Evolutionary conservation across 2,113 vertebrate genomes (phyloP).

Genomic region (Rhinichthys klamathensis): DNA sequence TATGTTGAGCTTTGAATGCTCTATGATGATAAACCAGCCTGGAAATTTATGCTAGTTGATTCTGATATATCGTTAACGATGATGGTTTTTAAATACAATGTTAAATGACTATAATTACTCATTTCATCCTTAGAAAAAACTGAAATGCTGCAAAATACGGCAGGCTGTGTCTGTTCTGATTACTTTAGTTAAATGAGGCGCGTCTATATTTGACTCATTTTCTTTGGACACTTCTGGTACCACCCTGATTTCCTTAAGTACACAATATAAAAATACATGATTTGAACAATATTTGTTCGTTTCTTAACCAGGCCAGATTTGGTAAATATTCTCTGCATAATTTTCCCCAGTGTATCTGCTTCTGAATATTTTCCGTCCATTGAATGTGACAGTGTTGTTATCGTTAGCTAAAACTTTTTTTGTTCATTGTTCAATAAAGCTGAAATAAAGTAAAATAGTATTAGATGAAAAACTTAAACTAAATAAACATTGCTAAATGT

Average conservation of each 20-base stretch:
- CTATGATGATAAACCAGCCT: not conserved
- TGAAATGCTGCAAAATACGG: not conserved
- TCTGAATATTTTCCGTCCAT: not conserved
- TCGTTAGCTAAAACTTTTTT: too few relatives aligned
- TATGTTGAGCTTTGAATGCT: not conserved
- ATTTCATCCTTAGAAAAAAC: not conserved
- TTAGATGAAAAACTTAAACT: not conserved
- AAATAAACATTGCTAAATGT: not conserved
- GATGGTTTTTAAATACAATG: not conserved
- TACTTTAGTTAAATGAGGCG: not conserved
- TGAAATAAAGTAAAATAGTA: not conserved
- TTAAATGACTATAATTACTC: not conserved
- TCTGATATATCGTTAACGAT: not conserved
- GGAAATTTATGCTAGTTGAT: not conserved
- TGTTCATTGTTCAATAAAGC: not conserved
- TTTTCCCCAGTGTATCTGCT: not conserved
- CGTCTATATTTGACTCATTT: not conserved
- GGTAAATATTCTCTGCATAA: not conserved
- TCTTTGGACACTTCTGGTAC: slow-evolving; percentile 15
- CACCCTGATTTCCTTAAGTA: slow-evolving; percentile 25
- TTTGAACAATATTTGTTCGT: slow-evolving; percentile 6
- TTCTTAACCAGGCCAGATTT: not conserved
- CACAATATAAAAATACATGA: slow-evolving; percentile 2
- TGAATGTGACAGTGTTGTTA: not conserved
- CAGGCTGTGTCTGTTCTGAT: not conserved